Conservation (phyloP, 2,113 vertebrate genomes). For the Orthonyx spaldingii region DNA sequence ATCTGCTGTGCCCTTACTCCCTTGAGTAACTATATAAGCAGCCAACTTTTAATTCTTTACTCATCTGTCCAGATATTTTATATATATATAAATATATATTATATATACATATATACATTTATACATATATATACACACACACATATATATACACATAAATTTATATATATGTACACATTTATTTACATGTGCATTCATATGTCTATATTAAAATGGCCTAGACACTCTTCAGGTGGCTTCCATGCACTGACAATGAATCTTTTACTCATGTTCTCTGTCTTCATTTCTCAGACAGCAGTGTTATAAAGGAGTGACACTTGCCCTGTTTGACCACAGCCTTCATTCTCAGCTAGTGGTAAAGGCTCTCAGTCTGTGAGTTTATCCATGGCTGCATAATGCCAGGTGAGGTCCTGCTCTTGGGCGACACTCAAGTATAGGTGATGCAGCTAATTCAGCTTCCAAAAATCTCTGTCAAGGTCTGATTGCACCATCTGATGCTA, state of each 20-base stretch:
- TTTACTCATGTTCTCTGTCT: not conserved
- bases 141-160: not conserved
- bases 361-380: not conserved
- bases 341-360: not conserved
- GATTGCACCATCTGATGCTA: not conserved
- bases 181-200: not conserved
- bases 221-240: not conserved
- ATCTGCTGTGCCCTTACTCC: not conserved
- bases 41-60: not conserved
- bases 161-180: not conserved
- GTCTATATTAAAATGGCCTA: not conserved
- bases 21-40: not conserved
- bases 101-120: too few relatives aligned
- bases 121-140: not conserved
- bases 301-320: too few relatives aligned
- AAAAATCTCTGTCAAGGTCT: not conserved
- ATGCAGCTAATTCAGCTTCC: not conserved
- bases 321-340: not conserved
- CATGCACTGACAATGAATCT: not conserved
- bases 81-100: not conserved
- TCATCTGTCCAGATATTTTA: not conserved
- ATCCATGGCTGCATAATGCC: not conserved
- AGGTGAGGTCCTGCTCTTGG: not conserved
- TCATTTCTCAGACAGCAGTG: not conserved
- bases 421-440: not conserved